A percentile compares a stretch with the other conserved stretches of the same genome.
These are phyloP conservation scores for Oreochromis spilurus DNA, from an alignment of 2,113 vertebrate genomes.

Conservation along the genomic window DNA sequence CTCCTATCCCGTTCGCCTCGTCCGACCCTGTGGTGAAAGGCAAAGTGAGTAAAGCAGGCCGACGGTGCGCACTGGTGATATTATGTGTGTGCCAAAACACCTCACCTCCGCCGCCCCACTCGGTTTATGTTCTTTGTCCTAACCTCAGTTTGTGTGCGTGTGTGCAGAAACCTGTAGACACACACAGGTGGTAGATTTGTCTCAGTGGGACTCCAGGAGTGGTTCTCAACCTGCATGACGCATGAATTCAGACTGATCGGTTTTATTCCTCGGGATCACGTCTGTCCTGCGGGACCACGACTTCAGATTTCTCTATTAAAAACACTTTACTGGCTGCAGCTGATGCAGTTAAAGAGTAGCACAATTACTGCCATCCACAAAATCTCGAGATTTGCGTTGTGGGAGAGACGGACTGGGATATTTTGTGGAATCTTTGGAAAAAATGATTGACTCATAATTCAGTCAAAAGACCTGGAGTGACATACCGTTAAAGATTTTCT, in stretches of 20 bases:
- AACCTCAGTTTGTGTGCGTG: constrained; percentile 7
- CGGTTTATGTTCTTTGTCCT: not conserved
- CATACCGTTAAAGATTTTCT: not conserved
- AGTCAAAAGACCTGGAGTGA: not conserved
- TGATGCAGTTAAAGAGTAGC: not conserved
- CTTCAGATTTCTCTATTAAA: not conserved
- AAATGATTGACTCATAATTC: not conserved
- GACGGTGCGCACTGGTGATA: constrained; percentile 19
- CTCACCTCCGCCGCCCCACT: not conserved
- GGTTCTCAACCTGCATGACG: not conserved
- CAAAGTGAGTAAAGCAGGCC: constrained; percentile 91
- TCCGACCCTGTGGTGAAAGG: constrained; percentile 82
- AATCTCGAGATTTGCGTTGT: not conserved
- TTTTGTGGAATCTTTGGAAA: not conserved
- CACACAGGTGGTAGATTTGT: not conserved
- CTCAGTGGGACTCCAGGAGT: not conserved
- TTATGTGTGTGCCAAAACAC: constrained; percentile 26
- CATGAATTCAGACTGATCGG: not conserved
- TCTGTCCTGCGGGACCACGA: not conserved
- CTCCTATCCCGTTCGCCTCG: constrained; percentile 70
- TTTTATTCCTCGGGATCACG: not conserved
- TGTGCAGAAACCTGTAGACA: not conserved
- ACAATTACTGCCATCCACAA: not conserved
- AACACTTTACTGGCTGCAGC: not conserved
- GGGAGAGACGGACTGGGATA: not conserved